Evolutionary conservation across 2,797 vertebrate genomes (phyloP).

Genomic region (Helostoma temminkii): DNA sequence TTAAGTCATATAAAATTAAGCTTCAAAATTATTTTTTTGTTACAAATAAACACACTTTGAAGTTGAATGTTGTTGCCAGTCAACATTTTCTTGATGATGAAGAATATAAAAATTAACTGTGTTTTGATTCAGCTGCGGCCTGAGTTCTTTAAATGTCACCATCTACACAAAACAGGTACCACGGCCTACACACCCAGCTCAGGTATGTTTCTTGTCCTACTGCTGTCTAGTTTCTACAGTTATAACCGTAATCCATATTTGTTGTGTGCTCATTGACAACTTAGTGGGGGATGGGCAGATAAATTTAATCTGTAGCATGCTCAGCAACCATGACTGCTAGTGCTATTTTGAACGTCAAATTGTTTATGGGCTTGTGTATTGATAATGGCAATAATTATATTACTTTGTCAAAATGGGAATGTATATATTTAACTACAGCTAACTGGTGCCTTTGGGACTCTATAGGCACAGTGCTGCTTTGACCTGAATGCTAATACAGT

Average conservation of each 20-base stretch:
- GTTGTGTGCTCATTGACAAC: background rate
- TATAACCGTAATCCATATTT: conserved; percentile 37
- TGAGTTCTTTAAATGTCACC: background rate
- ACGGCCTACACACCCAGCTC: conserved; percentile 28
- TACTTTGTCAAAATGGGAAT: background rate
- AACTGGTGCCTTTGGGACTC: background rate
- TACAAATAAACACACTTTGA: too few species aligned
- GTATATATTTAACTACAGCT: background rate
- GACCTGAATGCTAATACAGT: background rate
- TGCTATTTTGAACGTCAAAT: background rate
- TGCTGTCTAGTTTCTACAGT: conserved; percentile 27
- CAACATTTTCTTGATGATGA: background rate
- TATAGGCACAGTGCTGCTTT: background rate
- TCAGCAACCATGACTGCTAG: background rate
- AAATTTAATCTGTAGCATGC: conserved; percentile 12
- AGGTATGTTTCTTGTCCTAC: conserved; percentile 25
- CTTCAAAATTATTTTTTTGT: too few species aligned
- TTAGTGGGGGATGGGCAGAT: background rate
- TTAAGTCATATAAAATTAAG: conserved; percentile 13
- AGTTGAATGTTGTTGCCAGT: background rate
- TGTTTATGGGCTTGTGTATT: background rate
- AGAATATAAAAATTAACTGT: background rate
- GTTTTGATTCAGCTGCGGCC: background rate
- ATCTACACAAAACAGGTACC: conserved; percentile 46
- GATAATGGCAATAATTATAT: background rate